Evolutionary conservation across 1,140 invertebrate genomes (phyloP).

Genomic region (Melanaphis sacchari): DNA sequence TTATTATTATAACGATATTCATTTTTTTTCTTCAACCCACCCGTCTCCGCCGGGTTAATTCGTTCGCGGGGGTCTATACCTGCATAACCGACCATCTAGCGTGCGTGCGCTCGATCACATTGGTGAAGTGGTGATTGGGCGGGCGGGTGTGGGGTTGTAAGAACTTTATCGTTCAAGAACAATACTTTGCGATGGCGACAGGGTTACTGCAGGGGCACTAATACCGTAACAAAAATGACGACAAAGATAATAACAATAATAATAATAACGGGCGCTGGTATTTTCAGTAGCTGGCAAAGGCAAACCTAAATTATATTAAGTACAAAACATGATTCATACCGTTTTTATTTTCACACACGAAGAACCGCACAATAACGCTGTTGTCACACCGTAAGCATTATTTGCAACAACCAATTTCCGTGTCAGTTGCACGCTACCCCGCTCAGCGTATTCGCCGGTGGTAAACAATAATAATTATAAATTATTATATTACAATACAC

Average conservation of each 20-base stretch:
- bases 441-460: not conserved
- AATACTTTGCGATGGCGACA: constrained; percentile 4
- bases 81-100: not conserved
- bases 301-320: not conserved
- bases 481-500: not conserved
- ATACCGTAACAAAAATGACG: not conserved
- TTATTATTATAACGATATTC: constrained; percentile 17
- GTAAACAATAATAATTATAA: constrained; percentile 11
- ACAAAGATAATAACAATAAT: not conserved
- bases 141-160: not conserved
- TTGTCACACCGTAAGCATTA: not conserved
- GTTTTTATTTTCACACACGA: not conserved
- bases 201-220: not conserved
- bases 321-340: not conserved
- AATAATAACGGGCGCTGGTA: not conserved
- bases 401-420: not conserved
- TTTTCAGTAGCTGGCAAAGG: not conserved
- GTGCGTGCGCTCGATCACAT: not conserved
- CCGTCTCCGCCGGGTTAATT: no score
- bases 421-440: not conserved
- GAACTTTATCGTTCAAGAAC: constrained; percentile 7
- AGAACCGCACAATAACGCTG: not conserved
- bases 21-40: not conserved
- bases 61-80: not conserved
- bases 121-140: no score